These are phyloP conservation scores for Noctua janthina DNA, from an alignment of 2,888 invertebrate genomes.

Conservation along the genomic window DNA sequence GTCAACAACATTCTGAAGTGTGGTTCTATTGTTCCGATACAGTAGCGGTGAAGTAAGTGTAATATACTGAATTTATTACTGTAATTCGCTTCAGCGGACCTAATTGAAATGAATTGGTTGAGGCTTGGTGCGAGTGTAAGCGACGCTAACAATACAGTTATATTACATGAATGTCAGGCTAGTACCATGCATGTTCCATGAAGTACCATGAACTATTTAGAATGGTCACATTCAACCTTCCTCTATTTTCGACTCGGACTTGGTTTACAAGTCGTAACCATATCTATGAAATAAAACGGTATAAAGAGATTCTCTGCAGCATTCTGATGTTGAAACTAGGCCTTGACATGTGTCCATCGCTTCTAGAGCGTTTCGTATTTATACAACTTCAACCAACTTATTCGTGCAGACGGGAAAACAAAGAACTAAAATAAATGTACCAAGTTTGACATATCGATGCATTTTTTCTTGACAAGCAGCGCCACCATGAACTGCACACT, in stretches of 20 bases:
- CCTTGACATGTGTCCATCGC: not conserved
- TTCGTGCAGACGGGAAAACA: not conserved
- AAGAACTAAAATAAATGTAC: not conserved
- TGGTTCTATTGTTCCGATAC: slow-evolving; percentile 33
- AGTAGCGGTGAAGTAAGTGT: slow-evolving; percentile 22
- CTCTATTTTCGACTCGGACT: not conserved
- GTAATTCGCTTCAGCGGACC: slow-evolving; percentile 32
- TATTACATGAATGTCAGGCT: not conserved
- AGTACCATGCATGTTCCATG: not conserved
- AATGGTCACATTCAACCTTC: not conserved
- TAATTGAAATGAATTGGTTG: slow-evolving; percentile 42
- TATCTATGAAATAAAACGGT: not conserved
- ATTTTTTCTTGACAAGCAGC: not conserved
- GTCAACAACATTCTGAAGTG: slow-evolving; percentile 38
- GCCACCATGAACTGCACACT: not conserved
- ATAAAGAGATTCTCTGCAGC: not conserved
- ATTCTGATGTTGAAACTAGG: not conserved
- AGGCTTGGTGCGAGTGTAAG: slow-evolving; percentile 27
- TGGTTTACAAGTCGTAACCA: not conserved
- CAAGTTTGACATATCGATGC: not conserved
- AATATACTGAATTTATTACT: slow-evolving; percentile 45
- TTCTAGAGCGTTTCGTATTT: not conserved
- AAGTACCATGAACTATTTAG: not conserved
- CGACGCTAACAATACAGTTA: not conserved
- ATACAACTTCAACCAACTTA: not conserved